Percentiles rank a stretch among this genome's conserved stretches.
Conservation (phyloP, 2,888 invertebrate species). For the Drosophila paucipuncta region DNA sequence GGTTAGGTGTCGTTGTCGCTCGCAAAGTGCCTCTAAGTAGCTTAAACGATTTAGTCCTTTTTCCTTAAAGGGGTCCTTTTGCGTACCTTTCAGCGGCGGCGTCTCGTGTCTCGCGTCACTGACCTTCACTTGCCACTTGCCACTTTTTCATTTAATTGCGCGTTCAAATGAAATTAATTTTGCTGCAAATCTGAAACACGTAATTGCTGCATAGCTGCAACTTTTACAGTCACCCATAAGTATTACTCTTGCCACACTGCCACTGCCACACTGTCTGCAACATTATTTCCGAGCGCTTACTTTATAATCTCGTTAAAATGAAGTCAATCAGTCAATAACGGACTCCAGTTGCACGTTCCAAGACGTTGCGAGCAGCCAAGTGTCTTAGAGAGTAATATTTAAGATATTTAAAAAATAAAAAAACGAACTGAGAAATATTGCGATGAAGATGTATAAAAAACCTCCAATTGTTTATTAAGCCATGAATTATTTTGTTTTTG, state of each 20-base stretch:
- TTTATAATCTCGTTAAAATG: constrained; percentile 71
- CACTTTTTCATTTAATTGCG: constrained; percentile 71
- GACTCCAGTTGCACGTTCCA: neutral
- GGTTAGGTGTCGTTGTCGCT: constrained; percentile 26
- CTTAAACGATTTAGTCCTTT: constrained; percentile 65
- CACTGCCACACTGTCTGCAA: constrained; percentile 10
- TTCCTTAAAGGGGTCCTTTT: neutral
- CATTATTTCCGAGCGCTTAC: constrained; percentile 41
- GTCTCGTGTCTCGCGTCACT: constrained; percentile 25
- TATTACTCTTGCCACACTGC: constrained; percentile 4
- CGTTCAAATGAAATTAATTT: constrained; percentile 78
- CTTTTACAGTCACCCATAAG: constrained; percentile 30
- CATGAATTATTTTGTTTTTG: no score
- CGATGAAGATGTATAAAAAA: no score
- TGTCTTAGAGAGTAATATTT: no score
- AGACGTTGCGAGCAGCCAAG: neutral
- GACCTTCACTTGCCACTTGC: constrained; percentile 41
- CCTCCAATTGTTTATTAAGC: no score
- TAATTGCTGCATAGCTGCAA: constrained; percentile 57
- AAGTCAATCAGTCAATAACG: constrained; percentile 76
- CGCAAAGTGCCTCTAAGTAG: constrained; percentile 73
- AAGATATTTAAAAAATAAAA: no score
- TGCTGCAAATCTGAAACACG: constrained; percentile 54
- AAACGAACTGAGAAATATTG: no score
- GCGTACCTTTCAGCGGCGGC: constrained; percentile 7